Evolutionary conservation across 1,140 invertebrate species (phyloP).

Genomic region (Monochamus saltuarius): DNA sequence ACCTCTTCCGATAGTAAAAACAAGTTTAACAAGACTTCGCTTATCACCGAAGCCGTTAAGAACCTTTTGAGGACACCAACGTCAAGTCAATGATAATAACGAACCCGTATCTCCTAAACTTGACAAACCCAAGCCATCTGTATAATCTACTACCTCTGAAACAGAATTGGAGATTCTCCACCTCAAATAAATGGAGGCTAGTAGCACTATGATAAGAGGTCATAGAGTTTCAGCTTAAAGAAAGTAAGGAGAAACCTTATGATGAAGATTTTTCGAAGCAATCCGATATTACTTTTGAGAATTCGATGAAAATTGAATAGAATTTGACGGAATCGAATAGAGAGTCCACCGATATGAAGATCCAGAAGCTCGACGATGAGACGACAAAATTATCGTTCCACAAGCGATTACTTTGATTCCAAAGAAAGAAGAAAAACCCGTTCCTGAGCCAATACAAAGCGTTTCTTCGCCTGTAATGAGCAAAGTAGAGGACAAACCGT

Average conservation of each 20-base stretch:
- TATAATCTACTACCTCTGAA: conserved; percentile 45
- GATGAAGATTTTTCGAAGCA: too few species aligned
- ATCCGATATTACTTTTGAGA: too few species aligned
- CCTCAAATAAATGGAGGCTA: too few species aligned
- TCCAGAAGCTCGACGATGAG: conserved; percentile 34
- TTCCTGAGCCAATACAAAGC: too few species aligned
- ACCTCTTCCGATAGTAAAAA: conserved; percentile 43
- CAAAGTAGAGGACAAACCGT: too few species aligned
- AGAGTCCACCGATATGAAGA: conserved; percentile 41
- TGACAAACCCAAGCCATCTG: conserved; percentile 26
- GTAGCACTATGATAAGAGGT: too few species aligned
- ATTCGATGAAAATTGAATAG: too few species aligned
- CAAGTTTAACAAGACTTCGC: conserved; percentile 47
- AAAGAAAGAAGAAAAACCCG: too few species aligned
- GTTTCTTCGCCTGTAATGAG: too few species aligned
- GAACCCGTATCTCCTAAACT: conserved; percentile 48
- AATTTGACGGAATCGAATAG: conserved; percentile 32
- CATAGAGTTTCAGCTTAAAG: too few species aligned
- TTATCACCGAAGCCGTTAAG: conserved; percentile 27
- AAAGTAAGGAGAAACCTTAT: too few species aligned
- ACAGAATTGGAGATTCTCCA: conserved; percentile 51
- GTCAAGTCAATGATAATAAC: conserved; percentile 41
- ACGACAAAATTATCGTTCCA: conserved; percentile 13
- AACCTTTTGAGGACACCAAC: conserved; percentile 28
- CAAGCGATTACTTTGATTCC: neutral